phyloP scores from a whole-genome alignment of 2,797 vertebrate species.

The Scyliorhinus canicula region DNA sequence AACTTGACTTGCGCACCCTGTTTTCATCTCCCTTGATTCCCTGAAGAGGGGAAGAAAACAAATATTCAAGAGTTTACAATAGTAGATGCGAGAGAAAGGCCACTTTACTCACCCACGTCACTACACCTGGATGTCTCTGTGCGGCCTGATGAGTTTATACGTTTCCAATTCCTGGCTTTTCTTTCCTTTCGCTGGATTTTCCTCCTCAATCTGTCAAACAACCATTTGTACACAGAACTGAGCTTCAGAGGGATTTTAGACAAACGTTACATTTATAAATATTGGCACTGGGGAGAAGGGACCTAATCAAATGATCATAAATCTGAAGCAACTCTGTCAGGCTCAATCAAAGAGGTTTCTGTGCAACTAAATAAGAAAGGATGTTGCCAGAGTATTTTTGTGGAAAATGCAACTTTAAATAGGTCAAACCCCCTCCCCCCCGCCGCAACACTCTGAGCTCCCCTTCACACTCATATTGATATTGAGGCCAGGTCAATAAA shows the following conservation, averaged over 20 bases:
- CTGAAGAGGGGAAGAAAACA: neutral
- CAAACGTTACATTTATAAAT: neutral
- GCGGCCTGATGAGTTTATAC: neutral
- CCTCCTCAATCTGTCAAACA: neutral
- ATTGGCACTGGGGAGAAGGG: neutral
- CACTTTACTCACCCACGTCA: neutral
- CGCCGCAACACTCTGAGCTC: neutral
- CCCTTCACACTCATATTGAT: neutral
- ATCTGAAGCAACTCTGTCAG: neutral
- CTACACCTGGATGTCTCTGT: neutral
- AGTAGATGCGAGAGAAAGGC: neutral
- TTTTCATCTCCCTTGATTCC: neutral
- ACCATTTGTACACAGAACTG: neutral
- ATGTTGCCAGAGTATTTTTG: neutral
- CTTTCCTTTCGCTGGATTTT: neutral
- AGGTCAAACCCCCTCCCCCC: too few relatives aligned
- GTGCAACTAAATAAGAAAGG: neutral
- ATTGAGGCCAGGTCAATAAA: neutral
- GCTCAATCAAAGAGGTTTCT: neutral
- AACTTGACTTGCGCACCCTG: neutral
- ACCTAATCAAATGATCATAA: neutral
- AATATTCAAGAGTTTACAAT: neutral
- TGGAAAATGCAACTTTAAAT: neutral
- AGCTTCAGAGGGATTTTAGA: neutral
- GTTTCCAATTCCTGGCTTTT: neutral